Conservation (phyloP, 2,113 vertebrate species). For the Myxocyprinus asiaticus region DNA sequence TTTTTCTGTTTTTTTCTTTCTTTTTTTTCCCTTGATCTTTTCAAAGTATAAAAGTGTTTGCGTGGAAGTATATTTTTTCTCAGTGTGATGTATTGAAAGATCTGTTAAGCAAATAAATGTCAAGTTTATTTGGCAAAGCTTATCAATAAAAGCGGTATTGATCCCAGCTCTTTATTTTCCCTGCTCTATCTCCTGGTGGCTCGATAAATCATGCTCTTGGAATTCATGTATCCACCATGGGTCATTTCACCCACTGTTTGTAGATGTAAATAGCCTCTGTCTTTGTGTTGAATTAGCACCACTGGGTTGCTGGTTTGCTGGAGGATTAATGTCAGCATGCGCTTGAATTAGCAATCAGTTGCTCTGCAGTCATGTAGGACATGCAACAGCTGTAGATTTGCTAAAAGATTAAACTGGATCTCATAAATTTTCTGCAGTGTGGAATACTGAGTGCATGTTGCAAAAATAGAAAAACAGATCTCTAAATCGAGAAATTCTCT, state of each 20-base stretch:
- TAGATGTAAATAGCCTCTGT: constrained; percentile 69
- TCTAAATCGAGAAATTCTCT: constrained; percentile 18
- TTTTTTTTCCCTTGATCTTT: constrained; percentile 50
- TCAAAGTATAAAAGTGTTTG: constrained; percentile 42
- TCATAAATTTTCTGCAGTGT: constrained; percentile 49
- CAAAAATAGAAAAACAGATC: constrained; percentile 36
- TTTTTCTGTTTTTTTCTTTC: not conserved
- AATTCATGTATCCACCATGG: constrained; percentile 67
- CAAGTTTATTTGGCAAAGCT: constrained; percentile 69
- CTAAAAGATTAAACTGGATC: constrained; percentile 58
- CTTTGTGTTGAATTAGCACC: constrained; percentile 73
- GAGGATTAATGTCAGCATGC: constrained; percentile 67
- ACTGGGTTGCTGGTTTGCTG: constrained; percentile 64
- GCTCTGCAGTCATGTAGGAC: constrained; percentile 62
- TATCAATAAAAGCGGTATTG: constrained; percentile 73
- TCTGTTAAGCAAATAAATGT: constrained; percentile 71
- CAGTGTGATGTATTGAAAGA: constrained; percentile 69
- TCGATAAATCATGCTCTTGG: constrained; percentile 66
- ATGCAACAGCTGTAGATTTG: constrained; percentile 53
- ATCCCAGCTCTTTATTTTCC: constrained; percentile 66
- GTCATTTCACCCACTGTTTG: constrained; percentile 68
- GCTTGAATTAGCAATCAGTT: constrained; percentile 74
- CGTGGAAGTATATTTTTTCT: constrained; percentile 61
- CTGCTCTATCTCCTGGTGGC: constrained; percentile 52
- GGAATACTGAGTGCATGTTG: constrained; percentile 35